These are phyloP conservation scores for Platichthys flesus DNA, from an alignment of 2,113 vertebrate genomes.

Conservation along the genomic window DNA sequence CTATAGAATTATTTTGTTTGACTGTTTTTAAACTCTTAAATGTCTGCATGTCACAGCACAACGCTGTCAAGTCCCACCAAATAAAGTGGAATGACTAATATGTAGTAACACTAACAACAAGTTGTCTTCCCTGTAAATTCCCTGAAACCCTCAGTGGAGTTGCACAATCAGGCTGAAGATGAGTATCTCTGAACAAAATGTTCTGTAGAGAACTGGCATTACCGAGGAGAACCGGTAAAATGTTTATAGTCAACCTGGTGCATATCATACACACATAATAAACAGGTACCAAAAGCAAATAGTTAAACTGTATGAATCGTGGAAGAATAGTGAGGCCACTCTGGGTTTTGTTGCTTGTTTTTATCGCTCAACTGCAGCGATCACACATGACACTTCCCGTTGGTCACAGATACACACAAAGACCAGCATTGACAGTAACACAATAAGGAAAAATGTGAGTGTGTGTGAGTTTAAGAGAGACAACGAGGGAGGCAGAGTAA, in stretches of 20 bases:
- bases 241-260: background rate
- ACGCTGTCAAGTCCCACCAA: too few relatives aligned
- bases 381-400: conserved; percentile 40
- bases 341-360: conserved; percentile 1
- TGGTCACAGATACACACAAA: conserved; percentile 41
- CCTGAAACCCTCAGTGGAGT: conserved; percentile 4
- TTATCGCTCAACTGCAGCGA: conserved; percentile 17
- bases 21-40: background rate
- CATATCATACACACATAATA: background rate
- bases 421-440: background rate
- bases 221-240: background rate
- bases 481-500: conserved; percentile 7
- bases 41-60: too few relatives aligned
- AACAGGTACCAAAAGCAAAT: too few relatives aligned
- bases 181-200: background rate
- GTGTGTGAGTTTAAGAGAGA: background rate
- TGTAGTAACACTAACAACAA: background rate
- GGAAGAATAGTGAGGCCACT: conserved; percentile 7
- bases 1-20: background rate
- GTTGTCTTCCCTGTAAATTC: conserved; percentile 9
- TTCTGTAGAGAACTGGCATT: conserved; percentile 5
- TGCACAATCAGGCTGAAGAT: background rate
- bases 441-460: background rate
- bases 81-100: too few relatives aligned
- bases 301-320: background rate